phyloP scores from a whole-genome alignment of 2,888 invertebrate species.

The Silvanus unidentatus region DNA sequence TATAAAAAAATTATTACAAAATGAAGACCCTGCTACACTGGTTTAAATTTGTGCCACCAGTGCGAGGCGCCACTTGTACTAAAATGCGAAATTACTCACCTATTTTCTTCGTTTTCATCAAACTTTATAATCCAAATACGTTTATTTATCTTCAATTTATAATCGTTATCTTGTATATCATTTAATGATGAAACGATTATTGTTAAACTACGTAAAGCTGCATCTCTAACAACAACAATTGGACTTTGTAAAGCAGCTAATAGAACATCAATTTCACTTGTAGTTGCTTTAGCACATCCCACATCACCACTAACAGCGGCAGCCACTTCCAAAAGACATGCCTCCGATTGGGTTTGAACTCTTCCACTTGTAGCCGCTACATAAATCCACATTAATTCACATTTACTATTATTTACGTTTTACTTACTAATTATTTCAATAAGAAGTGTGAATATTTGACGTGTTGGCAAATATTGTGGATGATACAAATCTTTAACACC shows the following conservation, averaged over 20 bases:
- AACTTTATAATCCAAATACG: slow-evolving; percentile 79
- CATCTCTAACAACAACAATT: slow-evolving; percentile 68
- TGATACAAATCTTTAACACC: slow-evolving; percentile 55
- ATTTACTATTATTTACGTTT: background rate
- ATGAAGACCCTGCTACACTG: too few relatives aligned
- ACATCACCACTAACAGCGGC: slow-evolving; percentile 63
- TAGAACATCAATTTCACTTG: slow-evolving; percentile 70
- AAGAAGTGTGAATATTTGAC: slow-evolving; percentile 74
- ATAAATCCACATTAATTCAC: slow-evolving; percentile 10
- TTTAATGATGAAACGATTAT: slow-evolving; percentile 58
- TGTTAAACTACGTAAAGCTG: slow-evolving; percentile 67
- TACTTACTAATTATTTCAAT: slow-evolving; percentile 67
- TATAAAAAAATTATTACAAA: too few relatives aligned
- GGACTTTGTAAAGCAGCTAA: slow-evolving; percentile 72
- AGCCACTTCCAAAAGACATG: slow-evolving; percentile 76
- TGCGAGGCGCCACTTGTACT: too few relatives aligned
- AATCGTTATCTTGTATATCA: slow-evolving; percentile 53
- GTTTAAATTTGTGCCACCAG: too few relatives aligned
- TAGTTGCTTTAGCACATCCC: slow-evolving; percentile 57
- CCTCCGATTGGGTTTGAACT: slow-evolving; percentile 71
- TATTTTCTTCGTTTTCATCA: slow-evolving; percentile 72
- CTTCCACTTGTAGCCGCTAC: slow-evolving; percentile 59
- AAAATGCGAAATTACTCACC: slow-evolving; percentile 30
- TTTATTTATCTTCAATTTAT: slow-evolving; percentile 58
- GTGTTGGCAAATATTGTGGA: slow-evolving; percentile 73